Conservation (phyloP, 2,888 invertebrate species). For the Timema cristinae region DNA sequence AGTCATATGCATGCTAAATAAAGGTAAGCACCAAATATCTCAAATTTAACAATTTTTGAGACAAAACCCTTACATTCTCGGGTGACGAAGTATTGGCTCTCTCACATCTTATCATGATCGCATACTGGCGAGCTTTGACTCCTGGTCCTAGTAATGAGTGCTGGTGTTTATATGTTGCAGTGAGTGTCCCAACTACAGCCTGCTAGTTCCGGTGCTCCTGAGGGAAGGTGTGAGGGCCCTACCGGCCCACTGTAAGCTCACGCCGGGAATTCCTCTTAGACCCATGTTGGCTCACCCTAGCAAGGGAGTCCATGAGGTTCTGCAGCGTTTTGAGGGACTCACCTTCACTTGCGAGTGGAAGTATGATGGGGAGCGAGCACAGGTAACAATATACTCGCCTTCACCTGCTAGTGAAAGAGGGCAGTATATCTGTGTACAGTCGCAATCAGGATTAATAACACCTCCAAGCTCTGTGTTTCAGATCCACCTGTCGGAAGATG, state of each 20-base stretch:
- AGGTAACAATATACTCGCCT: constrained; percentile 51
- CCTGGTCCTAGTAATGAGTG: no score
- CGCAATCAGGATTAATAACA: background rate
- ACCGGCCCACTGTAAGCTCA: constrained; percentile 75
- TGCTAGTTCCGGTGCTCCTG: constrained; percentile 73
- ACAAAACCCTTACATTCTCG: no score
- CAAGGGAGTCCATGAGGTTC: constrained; percentile 84
- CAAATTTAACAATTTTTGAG: no score
- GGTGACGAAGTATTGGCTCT: constrained; percentile 36
- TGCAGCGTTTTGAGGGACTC: constrained; percentile 77
- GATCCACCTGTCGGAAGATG: constrained; percentile 69
- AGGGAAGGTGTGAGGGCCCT: constrained; percentile 70
- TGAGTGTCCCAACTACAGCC: constrained; percentile 93
- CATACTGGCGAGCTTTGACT: no score
- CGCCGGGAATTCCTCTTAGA: constrained; percentile 90
- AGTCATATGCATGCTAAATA: no score
- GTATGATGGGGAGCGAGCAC: constrained; percentile 98
- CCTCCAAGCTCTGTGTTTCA: constrained; percentile 39
- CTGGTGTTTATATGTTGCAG: constrained; percentile 46
- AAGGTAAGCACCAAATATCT: no score
- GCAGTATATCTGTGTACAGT: background rate
- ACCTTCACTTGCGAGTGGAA: constrained; percentile 98
- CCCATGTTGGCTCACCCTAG: constrained; percentile 99
- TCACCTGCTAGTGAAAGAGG: background rate
- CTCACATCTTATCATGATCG: no score